A percentile compares a stretch with the other conserved stretches of the same genome.
Evolutionary conservation across 2,888 invertebrate genomes (phyloP).

Genomic region (Liposcelis brunnea): DNA sequence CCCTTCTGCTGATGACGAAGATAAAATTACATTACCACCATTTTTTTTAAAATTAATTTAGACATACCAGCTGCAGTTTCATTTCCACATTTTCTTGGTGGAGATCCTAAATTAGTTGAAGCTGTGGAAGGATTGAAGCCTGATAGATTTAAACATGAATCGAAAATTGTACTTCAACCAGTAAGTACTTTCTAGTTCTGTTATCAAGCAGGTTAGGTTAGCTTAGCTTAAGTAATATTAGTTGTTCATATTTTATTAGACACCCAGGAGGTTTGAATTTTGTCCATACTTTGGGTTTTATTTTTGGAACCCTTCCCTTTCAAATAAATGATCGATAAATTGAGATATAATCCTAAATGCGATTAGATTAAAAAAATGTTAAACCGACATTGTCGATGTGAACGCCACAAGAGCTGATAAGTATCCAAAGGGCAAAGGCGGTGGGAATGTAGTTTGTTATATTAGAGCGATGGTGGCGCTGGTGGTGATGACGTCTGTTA

Average conservation of each 20-base stretch:
- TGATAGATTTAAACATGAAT: conserved; percentile 22
- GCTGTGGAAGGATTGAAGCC: conserved; percentile 25
- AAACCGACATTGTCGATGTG: too few species aligned
- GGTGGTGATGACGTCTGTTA: too few species aligned
- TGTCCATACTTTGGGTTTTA: background rate
- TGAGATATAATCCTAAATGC: too few species aligned
- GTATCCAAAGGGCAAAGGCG: too few species aligned
- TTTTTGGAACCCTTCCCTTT: background rate
- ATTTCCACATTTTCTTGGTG: conserved; percentile 27
- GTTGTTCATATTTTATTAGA: background rate
- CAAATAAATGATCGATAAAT: background rate
- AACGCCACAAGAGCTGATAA: too few species aligned
- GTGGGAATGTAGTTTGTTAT: too few species aligned
- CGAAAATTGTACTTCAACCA: conserved; percentile 23
- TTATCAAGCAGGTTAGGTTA: background rate
- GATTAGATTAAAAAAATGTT: too few species aligned
- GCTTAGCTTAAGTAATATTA: background rate
- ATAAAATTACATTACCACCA: too few species aligned
- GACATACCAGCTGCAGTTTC: conserved; percentile 28
- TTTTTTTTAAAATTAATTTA: conserved; percentile 17
- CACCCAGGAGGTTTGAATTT: too few species aligned
- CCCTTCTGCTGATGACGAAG: conserved; percentile 4
- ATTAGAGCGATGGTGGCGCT: too few species aligned
- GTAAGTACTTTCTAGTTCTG: conserved; percentile 18
- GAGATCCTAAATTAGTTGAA: conserved; percentile 24